Percentiles rank a stretch among this genome's conserved stretches.
Conservation (phyloP, 1,140 invertebrate species). For the Drosophila carrolli region DNA sequence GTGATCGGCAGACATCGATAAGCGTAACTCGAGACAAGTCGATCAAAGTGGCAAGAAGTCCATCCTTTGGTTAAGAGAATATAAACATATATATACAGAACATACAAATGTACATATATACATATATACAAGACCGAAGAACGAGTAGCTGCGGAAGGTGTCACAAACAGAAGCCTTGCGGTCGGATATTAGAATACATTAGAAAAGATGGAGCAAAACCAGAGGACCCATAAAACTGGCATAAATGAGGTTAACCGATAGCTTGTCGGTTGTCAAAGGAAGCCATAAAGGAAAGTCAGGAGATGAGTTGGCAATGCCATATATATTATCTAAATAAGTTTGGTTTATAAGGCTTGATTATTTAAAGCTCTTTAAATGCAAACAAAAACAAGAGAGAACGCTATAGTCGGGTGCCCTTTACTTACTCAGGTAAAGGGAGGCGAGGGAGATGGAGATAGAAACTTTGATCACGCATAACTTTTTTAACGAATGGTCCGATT, state of each 20-base stretch:
- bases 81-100: no score
- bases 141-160: conserved; percentile 24
- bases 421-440: no score
- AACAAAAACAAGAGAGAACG: no score
- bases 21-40: conserved; percentile 53
- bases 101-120: no score
- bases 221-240: not conserved
- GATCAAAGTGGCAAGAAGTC: conserved; percentile 22
- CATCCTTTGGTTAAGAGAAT: conserved; percentile 8
- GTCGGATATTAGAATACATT: conserved; percentile 47
- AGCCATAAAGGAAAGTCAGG: conserved; percentile 2
- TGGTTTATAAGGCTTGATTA: no score
- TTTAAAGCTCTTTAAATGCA: no score
- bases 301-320: not conserved
- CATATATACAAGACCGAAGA: no score
- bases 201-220: conserved; percentile 9
- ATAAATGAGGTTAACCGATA: conserved; percentile 10
- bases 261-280: not conserved
- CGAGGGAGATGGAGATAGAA: no score
- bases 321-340: no score
- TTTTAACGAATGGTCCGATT: no score
- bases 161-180: conserved; percentile 55
- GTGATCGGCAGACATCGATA: conserved; percentile 76
- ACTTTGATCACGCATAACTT: no score
- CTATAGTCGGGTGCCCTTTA: no score